phyloP scores from a whole-genome alignment of 2,888 invertebrate species.

The Tetanocera ferruginea region DNA sequence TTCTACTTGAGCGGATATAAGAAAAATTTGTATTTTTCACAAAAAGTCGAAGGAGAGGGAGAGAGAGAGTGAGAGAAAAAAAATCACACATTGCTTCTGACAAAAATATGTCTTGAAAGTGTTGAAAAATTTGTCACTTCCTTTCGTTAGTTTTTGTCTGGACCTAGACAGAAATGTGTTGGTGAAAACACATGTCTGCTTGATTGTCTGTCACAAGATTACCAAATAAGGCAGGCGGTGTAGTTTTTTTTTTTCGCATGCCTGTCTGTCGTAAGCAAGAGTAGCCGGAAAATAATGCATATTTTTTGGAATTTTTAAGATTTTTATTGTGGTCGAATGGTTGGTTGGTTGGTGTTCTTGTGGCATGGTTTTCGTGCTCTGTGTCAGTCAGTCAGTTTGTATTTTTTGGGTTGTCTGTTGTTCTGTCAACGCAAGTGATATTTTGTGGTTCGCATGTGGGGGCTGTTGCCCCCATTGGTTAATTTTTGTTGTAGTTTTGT shows the following conservation, averaged over 20 bases:
- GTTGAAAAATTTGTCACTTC: slow-evolving; percentile 20
- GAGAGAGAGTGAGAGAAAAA: neutral
- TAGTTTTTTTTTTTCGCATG: too few relatives aligned
- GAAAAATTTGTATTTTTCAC: too few relatives aligned
- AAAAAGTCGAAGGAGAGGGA: neutral
- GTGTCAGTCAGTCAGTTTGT: neutral
- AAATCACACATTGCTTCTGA: neutral
- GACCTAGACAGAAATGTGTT: neutral
- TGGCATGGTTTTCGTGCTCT: neutral
- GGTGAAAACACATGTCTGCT: neutral
- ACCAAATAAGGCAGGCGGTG: too few relatives aligned
- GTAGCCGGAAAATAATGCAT: too few relatives aligned
- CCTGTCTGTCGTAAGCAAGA: too few relatives aligned
- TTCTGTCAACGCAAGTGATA: slow-evolving; percentile 8
- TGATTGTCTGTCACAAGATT: neutral
- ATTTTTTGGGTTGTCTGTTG: neutral
- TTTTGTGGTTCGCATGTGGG: neutral
- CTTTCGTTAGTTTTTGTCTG: neutral
- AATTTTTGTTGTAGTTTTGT: too few relatives aligned
- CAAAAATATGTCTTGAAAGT: neutral
- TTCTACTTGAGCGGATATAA: neutral
- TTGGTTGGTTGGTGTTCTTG: neutral
- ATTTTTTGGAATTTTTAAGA: neutral
- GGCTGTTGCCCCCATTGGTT: neutral
- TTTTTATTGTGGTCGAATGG: neutral